Evolutionary conservation across 2,888 invertebrate species (phyloP), one percentile per base, ranked within the genome.

Genomic region (Esperia sulphurella): DNA sequence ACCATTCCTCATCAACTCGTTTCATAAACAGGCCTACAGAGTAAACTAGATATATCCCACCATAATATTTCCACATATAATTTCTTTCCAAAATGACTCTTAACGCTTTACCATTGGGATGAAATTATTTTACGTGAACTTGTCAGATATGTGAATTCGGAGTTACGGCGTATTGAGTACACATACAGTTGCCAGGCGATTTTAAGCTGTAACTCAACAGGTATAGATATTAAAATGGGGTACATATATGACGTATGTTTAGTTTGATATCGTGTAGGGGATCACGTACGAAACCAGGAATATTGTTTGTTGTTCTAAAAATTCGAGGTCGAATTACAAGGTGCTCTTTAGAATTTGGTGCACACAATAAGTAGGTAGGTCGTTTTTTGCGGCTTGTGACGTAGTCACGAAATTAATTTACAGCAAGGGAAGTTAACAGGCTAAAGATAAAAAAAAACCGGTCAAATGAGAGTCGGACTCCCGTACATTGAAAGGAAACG

Each of bases 241-340:
- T 43, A 35, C 6, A 14, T 43, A 35, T n/a, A 3, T n/a, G 2
- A 35, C n/a, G n/a, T 35, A 35, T n/a, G 35, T 21, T 10, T 43
- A 35, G 8, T 9, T 9, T 35, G 33, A 43, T n/a, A 6, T 10
- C 57, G 60, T 65, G 68, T 56, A 60, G 53, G 58, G 53, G 61
- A 63, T 64, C 68, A 74, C 69, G 71, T 71, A 66, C 29, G 29
- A 41, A 49, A 41, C 8, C 10, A 29, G 29, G 41, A 29, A 41
- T 41, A 41, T 45, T 37, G 1, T 41, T 41, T 41, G 21, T 41
- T 41, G 9, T 10, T 28, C 8, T 35, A 35, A 35, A 35, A 35
- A 35, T 1, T 2, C n/a, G 35, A 35, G 35, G 35, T 6, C 31
- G 31, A 31, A 9, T 5, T 31, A 31, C 31, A 31, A 31, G 31